Base-by-base conservation (phyloP, 2,888 invertebrate species). In the Lepidonotus clava region DNA sequence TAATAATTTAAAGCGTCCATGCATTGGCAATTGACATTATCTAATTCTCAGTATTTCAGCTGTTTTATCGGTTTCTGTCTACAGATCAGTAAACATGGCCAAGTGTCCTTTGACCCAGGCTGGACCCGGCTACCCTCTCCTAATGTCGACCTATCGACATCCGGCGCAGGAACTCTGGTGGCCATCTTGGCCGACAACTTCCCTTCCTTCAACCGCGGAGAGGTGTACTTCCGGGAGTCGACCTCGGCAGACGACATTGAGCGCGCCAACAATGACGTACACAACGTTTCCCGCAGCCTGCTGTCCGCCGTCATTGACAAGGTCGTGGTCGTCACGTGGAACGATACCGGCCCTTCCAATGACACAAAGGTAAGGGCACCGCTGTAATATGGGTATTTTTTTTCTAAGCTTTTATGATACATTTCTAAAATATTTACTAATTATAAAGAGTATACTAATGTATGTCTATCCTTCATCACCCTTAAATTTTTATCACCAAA, bases 161-260 rank as follows among this genome's bases (percentile, higher is more conserved):
- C 21, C 56, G 32, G 32, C 8, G 6, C 71, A 36, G 14, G 14
- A 36, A 38, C 71, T 0, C 71, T 71, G n/a, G n/a, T 71, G 0
- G 34, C 36, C n/a, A 18, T 24, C 1, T 38, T 71, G 4, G 38
- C 71, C 21, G 71, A 71, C 71, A 71, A n/a, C 71, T 71, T 11
- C 21, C 21, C 71, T 18, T 46, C 46, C 71, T 71, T 71, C 4
- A 8, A 18, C 36, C 14, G 36, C 14, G 71, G 71, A 71, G 71
- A 71, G 71, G 71, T 71, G 4, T 34, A 71, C 38, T 71, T 71
- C 71, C 71, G 71, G 71, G 71, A 36, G 34, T 71, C 71, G 14
- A 71, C 71, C 36, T 71, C 71, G 1, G 71, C 36, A 1, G 71
- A 71, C 5, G 71, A 71, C 71, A 38, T 71, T 38, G 38, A 6